Evolutionary conservation across 2,113 vertebrate species (phyloP).

Genomic region (Bufo bufo): DNA sequence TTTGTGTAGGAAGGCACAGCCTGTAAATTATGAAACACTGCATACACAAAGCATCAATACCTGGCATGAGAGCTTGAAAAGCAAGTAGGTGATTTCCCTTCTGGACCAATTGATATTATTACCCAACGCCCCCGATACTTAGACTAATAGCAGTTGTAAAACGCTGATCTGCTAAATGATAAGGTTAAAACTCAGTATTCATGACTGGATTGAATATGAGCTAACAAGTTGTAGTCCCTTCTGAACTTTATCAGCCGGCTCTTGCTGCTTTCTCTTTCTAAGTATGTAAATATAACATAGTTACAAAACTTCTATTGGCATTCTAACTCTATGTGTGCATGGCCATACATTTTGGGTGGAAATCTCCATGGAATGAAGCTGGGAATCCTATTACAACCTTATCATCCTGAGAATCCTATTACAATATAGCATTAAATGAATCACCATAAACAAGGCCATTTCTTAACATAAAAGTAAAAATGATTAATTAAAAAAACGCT

Average conservation of each 20-base stretch:
- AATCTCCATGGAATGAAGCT: no score
- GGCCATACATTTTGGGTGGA: no score
- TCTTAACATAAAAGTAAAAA: no score
- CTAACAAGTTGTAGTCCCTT: background rate
- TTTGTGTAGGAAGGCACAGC: background rate
- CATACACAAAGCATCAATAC: slow-evolving; percentile 11
- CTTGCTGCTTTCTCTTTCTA: no score
- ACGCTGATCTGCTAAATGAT: slow-evolving; percentile 19
- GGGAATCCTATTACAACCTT: no score
- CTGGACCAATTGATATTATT: slow-evolving; percentile 33
- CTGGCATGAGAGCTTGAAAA: slow-evolving; percentile 30
- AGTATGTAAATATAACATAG: no score
- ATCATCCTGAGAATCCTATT: no score
- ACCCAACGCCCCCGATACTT: background rate
- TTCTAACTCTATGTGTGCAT: no score
- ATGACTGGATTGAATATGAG: background rate
- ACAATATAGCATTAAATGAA: no score
- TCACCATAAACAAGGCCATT: no score
- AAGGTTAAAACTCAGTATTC: background rate
- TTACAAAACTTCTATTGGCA: no score
- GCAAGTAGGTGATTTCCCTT: slow-evolving; percentile 33
- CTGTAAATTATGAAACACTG: slow-evolving; percentile 1
- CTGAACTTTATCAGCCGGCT: background rate
- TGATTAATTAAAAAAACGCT: no score
- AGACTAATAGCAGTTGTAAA: background rate